phyloP scores from a whole-genome alignment of 2,888 invertebrate species.

The Galerucella calmariensis region DNA sequence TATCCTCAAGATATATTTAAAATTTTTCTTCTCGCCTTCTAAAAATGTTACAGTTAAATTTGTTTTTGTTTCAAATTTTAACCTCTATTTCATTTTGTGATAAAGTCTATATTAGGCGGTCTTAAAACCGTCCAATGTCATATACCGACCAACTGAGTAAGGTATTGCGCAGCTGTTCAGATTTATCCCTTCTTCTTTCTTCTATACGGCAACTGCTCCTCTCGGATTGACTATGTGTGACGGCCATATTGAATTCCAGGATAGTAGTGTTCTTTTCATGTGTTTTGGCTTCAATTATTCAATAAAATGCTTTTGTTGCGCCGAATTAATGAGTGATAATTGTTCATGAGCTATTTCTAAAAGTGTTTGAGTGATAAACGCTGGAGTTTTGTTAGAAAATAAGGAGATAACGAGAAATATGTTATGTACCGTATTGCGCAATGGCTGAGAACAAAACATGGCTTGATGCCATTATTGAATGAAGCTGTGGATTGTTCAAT shows the following conservation, averaged over 20 bases:
- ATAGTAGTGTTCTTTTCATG: slow-evolving; percentile 56
- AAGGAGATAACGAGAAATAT: slow-evolving; percentile 13
- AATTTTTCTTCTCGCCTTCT: neutral
- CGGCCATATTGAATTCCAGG: slow-evolving; percentile 63
- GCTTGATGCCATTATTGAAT: slow-evolving; percentile 41
- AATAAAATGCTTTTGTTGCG: slow-evolving; percentile 29
- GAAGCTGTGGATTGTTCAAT: slow-evolving; percentile 15
- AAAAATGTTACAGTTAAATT: slow-evolving; percentile 3
- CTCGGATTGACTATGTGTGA: slow-evolving; percentile 34
- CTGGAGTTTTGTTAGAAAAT: slow-evolving; percentile 37
- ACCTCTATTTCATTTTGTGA: slow-evolving; percentile 1
- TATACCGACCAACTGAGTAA: neutral
- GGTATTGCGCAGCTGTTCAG: slow-evolving; percentile 43
- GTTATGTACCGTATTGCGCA: slow-evolving; percentile 43
- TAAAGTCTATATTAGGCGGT: slow-evolving; percentile 28
- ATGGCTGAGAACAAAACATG: slow-evolving; percentile 52
- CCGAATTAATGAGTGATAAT: slow-evolving; percentile 42
- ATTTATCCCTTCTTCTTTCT: slow-evolving; percentile 43
- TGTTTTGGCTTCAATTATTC: slow-evolving; percentile 33
- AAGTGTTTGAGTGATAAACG: slow-evolving; percentile 44
- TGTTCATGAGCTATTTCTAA: slow-evolving; percentile 25
- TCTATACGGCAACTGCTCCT: slow-evolving; percentile 38
- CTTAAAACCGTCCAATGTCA: slow-evolving; percentile 25
- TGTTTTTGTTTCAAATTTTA: slow-evolving; percentile 4
- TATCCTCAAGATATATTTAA: slow-evolving; percentile 6